Evolutionary conservation across 1,140 invertebrate species (phyloP), one percentile per base, ranked within the genome.

Genomic region (Cecropterus lyciades): DNA sequence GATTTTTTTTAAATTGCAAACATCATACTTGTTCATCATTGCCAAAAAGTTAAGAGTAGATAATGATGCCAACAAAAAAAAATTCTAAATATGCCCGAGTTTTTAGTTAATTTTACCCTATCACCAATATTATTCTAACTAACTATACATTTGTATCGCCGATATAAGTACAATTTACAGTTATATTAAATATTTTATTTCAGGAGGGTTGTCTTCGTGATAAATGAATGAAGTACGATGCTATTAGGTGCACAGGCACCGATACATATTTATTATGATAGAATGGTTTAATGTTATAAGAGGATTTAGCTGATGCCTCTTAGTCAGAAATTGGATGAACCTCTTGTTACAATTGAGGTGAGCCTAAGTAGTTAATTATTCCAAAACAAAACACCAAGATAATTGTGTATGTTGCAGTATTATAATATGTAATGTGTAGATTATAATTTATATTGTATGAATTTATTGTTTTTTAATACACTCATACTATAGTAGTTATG

Each of bases 301-400:
- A 90, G 87, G 87, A 72, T 85, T 73, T 87, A 93, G 92, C 92
- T 93, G 91, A 93, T 93, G 92, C 91, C 90, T 90, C 92, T 91
- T 85, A 86, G 90, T 75, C 85, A 92, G 91, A 92, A 88, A 85
- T 88, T 91, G 88, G 91, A 93, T 80, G 91, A 92, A 80, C 92
- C 91, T 80, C 89, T 93, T 82, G 92, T 93, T 88, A 91, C 90
- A 70, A 88, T 92, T 92, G 92, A 93, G 92, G 92, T 92, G 88
- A 88, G 85, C 74, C 66, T 70, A 74, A 62, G 40, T 40, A 71
- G 71, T 64, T 40, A 40, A 33, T 40, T 40, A 40, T 5, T 11
- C 37, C n/a, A 40, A 40, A 40, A 10, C 37, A 40, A n/a, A 40
- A n/a, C 11, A 5, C 30, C 30, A 3, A 33, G 9, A 37, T 37